Base-by-base conservation (phyloP, 1,140 invertebrate species). In the Euura lappo region DNA sequence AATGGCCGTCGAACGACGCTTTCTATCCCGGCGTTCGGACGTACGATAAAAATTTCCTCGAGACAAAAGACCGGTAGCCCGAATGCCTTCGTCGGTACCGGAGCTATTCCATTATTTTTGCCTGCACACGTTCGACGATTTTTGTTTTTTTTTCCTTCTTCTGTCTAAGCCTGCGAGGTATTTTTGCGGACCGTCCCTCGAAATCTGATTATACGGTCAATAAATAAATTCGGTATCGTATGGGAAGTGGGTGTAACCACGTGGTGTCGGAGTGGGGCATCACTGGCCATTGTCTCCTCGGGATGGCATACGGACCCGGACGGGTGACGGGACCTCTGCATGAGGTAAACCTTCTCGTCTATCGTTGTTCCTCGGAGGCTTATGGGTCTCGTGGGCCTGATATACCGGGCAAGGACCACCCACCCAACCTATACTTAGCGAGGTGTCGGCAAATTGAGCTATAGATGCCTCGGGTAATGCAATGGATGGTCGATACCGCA, bases 381-480 rank as follows among this genome's bases (percentile, higher is more conserved):
- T 60, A 60, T 6, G 51, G 51, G 13, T n/a, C 51, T n/a, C 51
- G 51, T 60, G 13, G 51, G 51, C 13, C 51, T n/a, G 51, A 76
- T 80, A 71, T 79, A 77, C 79, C 74, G 76, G 75, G 74, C 78
- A 80, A 82, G 84, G 86, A 87, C 86, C 86, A 88, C 86, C 86
- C 86, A 88, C 83, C 80, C 80, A 88, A 87, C 86, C 86, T 88
- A 88, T 88, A 88, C 86, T 88, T 87, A 87, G 85, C 83, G 85
- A 88, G 85, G 86, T 88, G 86, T 88, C 86, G 86, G 86, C 86
- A 88, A 88, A 87, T 88, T 87, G 86, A 87, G 86, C 86, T 87
- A 87, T 87, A 88, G 85, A 83, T 84, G 85, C 81, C 78, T 80
- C 80, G 82, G 80, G 83, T 84, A 86, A 85, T 83, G 81, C 79